These are phyloP conservation scores for Xenops minutus DNA, from an alignment of 2,797 vertebrate genomes.

Conservation along the genomic window DNA sequence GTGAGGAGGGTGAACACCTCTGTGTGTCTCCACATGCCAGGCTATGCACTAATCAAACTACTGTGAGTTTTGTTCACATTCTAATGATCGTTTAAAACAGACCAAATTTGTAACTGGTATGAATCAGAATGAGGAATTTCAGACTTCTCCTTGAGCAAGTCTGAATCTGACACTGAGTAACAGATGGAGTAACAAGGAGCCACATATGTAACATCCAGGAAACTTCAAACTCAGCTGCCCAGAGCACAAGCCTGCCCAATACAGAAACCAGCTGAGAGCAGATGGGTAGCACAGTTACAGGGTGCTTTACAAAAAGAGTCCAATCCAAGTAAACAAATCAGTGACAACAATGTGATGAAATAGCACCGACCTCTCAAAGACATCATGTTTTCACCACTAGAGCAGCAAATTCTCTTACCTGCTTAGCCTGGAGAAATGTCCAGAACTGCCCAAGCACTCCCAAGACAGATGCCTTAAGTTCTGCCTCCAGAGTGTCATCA, in stretches of 20 bases:
- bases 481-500: slow-evolving; percentile 72
- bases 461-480: slow-evolving; percentile 60
- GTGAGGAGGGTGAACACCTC: background rate
- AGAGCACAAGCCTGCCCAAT: background rate
- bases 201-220: background rate
- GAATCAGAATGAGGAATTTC: background rate
- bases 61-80: background rate
- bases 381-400: background rate
- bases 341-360: background rate
- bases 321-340: background rate
- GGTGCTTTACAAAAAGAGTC: background rate
- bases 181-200: background rate
- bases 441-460: slow-evolving; percentile 80
- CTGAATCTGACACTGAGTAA: background rate
- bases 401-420: slow-evolving; percentile 76
- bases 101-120: background rate
- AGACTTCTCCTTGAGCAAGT: background rate
- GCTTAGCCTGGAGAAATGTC: slow-evolving; percentile 77
- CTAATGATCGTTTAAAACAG: background rate
- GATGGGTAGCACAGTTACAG: background rate
- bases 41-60: background rate
- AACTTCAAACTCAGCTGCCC: background rate
- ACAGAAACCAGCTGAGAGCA: background rate
- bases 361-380: background rate
- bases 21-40: background rate